Conservation (phyloP, 2,113 vertebrate genomes). For the Catagonus wagneri region DNA sequence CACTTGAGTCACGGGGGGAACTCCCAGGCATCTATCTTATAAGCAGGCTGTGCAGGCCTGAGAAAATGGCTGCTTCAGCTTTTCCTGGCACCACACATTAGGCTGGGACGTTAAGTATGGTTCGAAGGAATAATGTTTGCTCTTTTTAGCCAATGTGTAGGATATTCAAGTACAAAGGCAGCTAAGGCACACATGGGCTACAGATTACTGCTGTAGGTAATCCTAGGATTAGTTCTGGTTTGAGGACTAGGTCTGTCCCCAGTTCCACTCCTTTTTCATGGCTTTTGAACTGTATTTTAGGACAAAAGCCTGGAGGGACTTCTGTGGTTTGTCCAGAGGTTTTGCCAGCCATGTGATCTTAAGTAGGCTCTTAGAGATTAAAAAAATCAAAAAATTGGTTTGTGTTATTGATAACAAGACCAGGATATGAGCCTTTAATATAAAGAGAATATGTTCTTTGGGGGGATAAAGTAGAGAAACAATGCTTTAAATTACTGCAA, state of each 20-base stretch:
- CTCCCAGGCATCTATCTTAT: not conserved
- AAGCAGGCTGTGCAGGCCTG: not conserved
- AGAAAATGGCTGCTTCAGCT: not conserved
- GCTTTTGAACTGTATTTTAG: not conserved
- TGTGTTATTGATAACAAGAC: not conserved
- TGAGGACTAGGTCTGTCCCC: not conserved
- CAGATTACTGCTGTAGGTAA: not conserved
- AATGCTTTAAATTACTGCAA: slow-evolving; percentile 12
- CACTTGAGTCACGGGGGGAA: no score
- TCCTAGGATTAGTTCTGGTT: not conserved
- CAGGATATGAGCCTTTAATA: not conserved
- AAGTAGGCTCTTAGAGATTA: not conserved
- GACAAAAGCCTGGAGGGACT: not conserved
- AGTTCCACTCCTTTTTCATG: not conserved
- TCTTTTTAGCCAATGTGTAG: not conserved
- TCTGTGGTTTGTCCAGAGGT: not conserved
- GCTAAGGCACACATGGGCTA: not conserved
- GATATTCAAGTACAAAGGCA: not conserved
- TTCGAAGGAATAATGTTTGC: not conserved
- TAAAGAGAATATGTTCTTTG: slow-evolving; percentile 2
- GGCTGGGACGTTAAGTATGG: not conserved
- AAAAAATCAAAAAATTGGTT: not conserved
- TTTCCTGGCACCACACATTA: not conserved
- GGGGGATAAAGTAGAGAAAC: not conserved
- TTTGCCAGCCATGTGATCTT: not conserved